A percentile compares a stretch with the other conserved stretches of the same genome.
Evolutionary conservation across 2,113 vertebrate genomes (phyloP).

Genomic region (Sinosuthora webbiana): DNA sequence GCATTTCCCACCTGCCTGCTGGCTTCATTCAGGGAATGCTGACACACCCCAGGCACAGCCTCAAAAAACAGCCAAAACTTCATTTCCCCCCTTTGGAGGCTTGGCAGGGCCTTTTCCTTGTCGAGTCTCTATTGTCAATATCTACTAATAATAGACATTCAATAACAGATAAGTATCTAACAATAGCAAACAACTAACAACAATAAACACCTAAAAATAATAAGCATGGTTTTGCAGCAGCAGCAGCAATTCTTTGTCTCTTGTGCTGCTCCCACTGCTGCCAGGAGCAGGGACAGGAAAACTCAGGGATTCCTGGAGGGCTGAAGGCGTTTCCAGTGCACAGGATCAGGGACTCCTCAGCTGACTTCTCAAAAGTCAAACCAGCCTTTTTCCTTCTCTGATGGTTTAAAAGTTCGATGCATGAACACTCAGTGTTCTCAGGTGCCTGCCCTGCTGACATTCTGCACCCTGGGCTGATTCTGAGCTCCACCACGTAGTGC

Average conservation of each 20-base stretch:
- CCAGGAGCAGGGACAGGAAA: background rate
- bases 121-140: background rate
- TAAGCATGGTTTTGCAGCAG: background rate
- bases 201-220: background rate
- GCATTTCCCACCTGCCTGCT: slow-evolving; percentile 29
- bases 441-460: background rate
- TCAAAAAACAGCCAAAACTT: background rate
- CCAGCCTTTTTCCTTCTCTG: background rate
- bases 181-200: background rate
- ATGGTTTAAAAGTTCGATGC: background rate
- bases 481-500: background rate
- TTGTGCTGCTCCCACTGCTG: slow-evolving; percentile 1
- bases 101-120: background rate
- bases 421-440: background rate
- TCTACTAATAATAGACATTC: background rate
- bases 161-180: background rate
- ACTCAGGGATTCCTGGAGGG: no score
- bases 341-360: background rate
- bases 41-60: background rate
- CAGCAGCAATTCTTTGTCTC: slow-evolving; percentile 28
- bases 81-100: background rate
- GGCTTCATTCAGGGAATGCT: background rate
- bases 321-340: background rate
- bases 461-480: background rate
- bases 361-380: background rate